These are phyloP conservation scores for Brachionus plicatilis DNA, from an alignment of 1,140 invertebrate species.

Conservation along the genomic window DNA sequence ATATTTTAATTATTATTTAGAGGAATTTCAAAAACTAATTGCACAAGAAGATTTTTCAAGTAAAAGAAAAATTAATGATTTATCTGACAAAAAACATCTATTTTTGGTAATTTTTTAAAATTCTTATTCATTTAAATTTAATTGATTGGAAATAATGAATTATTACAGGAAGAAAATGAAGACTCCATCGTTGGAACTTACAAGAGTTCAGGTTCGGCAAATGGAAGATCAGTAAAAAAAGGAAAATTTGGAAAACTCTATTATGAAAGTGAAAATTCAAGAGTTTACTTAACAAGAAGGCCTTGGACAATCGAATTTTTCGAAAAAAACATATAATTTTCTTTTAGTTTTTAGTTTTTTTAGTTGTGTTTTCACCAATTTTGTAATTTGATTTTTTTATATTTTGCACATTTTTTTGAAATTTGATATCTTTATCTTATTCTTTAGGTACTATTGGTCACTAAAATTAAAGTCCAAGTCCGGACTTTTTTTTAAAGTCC, in stretches of 20 bases:
- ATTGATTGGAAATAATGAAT: background rate
- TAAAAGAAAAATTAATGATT: too few relatives aligned
- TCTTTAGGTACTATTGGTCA: too few relatives aligned
- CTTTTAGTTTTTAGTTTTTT: too few relatives aligned
- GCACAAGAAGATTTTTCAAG: too few relatives aligned
- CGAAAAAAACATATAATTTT: too few relatives aligned
- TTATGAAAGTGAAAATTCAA: background rate
- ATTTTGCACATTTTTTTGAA: too few relatives aligned
- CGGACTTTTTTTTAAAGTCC: too few relatives aligned
- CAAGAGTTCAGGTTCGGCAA: background rate
- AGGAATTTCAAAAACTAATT: background rate
- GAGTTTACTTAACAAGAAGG: too few relatives aligned
- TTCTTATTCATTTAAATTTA: background rate
- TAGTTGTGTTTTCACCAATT: too few relatives aligned
- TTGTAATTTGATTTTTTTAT: too few relatives aligned
- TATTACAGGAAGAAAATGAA: background rate
- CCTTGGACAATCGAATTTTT: background rate
- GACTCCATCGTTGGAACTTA: background rate
- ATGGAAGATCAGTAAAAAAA: background rate
- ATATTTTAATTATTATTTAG: background rate
- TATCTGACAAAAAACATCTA: background rate
- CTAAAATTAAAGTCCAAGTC: too few relatives aligned
- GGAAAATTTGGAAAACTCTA: background rate
- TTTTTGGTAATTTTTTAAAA: background rate
- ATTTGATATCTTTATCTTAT: too few relatives aligned